Base-by-base conservation (phyloP, 2,888 invertebrate genomes). In the Stenichneumon culpator region DNA sequence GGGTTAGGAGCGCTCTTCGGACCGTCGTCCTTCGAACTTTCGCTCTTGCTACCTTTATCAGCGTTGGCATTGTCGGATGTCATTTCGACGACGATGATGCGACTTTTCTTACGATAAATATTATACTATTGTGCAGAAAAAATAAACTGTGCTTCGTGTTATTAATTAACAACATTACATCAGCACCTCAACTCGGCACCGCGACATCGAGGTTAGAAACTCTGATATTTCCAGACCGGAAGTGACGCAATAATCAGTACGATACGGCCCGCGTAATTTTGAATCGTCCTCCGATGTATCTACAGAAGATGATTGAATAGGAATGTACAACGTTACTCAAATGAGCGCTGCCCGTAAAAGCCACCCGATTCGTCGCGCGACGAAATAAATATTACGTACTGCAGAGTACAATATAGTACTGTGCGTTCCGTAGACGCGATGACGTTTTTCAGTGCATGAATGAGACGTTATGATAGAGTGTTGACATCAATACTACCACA, bases 101-200 rank as follows among this genome's bases (percentile, higher is more conserved):
- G n/a, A 67, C 6, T 67, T 39, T 19, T 16, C 4, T n/a, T n/a
- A 65, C 32, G 4, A 75, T 63, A 3, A 50, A 75, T 65, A 28
- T 1, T 2, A 28, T 5, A 28, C 60, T 74, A 25, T 47, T 47
- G 7, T 32, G 7, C n/a, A n/a, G 36, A 6, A 50, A 65, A 74
- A 14, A 11, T 39, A 22, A 32, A 65, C 22, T 44, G 22, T 25
- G 11, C 14, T 39, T 74, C 1, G 2, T 32, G 39, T 63, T 36
- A 67, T 19, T 28, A n/a, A n/a, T 57, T 70, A 9, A 19, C 28
- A 11, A 22, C 65, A 50, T 80, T 80, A 80, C 67, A 69, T 80
- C 79, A 80, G 79, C 50, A 44, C 39, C 39, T 54, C 52, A 22
- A 28, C 32, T 63, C 32, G 0, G 14, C 14, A 79, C 28, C 25